A percentile compares a stretch with the other conserved stretches of the same genome.
These are phyloP conservation scores for Phalacrocorax brasilianus DNA, from an alignment of 2,113 vertebrate species.

Conservation along the genomic window DNA sequence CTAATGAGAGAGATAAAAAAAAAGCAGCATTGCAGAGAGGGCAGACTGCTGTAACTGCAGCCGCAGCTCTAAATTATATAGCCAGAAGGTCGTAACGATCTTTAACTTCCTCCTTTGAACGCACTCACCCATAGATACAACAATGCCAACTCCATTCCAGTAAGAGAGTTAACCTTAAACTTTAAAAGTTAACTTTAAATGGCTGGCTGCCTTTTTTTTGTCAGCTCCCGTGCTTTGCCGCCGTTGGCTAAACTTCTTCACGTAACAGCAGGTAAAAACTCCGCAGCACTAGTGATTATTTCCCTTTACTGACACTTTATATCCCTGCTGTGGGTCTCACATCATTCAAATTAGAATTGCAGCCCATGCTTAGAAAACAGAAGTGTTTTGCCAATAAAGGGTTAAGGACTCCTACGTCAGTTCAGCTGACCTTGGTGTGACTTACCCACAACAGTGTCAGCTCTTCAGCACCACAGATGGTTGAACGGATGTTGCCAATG, in stretches of 20 bases:
- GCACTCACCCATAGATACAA: not conserved
- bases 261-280: not conserved
- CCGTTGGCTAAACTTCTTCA: not conserved
- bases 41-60: not conserved
- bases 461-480: conserved; percentile 67
- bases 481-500: conserved; percentile 56
- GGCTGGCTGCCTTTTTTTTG: no score
- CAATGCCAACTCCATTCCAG: not conserved
- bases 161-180: not conserved
- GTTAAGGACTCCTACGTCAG: conserved; percentile 20
- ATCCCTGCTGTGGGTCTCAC: not conserved
- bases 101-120: not conserved
- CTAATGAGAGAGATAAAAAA: not conserved
- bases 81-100: not conserved
- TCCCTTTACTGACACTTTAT: not conserved
- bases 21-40: not conserved
- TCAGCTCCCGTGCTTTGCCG: not conserved
- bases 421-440: conserved; percentile 57
- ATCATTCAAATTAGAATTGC: accelerated
- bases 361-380: not conserved
- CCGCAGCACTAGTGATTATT: not conserved
- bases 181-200: not conserved
- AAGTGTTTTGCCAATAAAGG: not conserved
- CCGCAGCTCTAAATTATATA: not conserved
- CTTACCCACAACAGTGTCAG: conserved; percentile 61